Evolutionary conservation across 37 sponge, comb jelly and placozoan genomes (phyloP).

Genomic region (Cliona cf. orientalis): DNA sequence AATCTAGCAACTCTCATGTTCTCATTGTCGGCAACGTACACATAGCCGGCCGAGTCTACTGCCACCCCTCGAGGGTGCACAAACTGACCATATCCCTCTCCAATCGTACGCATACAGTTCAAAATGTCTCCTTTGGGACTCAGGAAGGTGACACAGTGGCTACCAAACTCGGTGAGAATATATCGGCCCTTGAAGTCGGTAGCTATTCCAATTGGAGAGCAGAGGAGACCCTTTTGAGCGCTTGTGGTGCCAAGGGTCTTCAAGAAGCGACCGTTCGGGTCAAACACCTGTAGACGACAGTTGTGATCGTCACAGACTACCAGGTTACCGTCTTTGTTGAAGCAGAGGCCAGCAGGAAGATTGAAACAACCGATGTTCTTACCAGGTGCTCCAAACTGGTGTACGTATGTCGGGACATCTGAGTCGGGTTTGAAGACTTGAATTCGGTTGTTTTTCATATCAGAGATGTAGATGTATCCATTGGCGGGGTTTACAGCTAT

Average conservation of each 20-base stretch:
- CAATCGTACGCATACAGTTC: constrained; percentile 51
- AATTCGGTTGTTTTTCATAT: constrained; percentile 73
- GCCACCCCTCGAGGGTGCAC: constrained; percentile 66
- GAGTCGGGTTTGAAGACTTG: constrained; percentile 51
- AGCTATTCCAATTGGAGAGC: constrained; percentile 59
- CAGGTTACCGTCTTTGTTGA: constrained; percentile 40
- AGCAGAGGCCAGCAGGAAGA: constrained; percentile 58
- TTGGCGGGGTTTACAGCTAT: constrained; percentile 53
- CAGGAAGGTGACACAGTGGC: constrained; percentile 57
- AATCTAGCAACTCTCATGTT: constrained; percentile 66
- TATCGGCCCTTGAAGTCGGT: constrained; percentile 49
- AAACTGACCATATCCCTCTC: constrained; percentile 46
- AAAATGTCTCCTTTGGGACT: constrained; percentile 45
- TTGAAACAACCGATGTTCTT: constrained; percentile 29
- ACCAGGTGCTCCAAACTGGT: constrained; percentile 52
- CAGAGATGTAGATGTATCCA: constrained; percentile 68
- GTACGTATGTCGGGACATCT: neutral
- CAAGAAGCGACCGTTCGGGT: constrained; percentile 26
- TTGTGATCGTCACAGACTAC: constrained; percentile 75
- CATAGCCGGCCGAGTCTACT: constrained; percentile 44
- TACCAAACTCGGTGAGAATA: constrained; percentile 67
- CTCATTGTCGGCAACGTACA: constrained; percentile 67
- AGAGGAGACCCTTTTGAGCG: constrained; percentile 50
- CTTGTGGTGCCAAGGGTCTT: constrained; percentile 29
- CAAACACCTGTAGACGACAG: constrained; percentile 59